Evolutionary conservation across 2,113 vertebrate genomes (phyloP), one percentile per base, ranked within the genome.

Genomic region (Apus apus): DNA sequence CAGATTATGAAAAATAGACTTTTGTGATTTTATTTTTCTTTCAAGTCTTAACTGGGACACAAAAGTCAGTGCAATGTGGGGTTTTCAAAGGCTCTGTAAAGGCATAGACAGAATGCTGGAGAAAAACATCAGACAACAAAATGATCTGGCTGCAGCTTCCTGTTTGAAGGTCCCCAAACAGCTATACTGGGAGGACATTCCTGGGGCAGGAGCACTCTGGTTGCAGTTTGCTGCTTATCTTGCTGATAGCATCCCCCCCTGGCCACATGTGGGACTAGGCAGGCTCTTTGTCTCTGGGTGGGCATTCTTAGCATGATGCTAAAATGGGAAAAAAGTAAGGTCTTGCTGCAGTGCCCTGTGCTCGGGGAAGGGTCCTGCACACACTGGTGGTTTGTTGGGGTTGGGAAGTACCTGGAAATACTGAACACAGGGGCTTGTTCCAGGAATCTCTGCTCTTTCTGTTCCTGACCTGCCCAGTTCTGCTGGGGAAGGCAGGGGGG

Each of bases 351-450:
- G 4, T 40, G 23, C 26, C 6, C 4, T n/a, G n/a, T n/a, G n/a
- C 88, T 34, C 15, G 11, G 71, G 45, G 75, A 7, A 68, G 38
- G 5, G 1, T 45, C n/a, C n/a, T 53, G 29, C 26, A n/a, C 9
- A 2, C 1, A 0, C 43, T 15, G 23, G 46, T 1, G 3, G 27
- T 58, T 67, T 74, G 57, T 45, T 57, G 48, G 20, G 85, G 34
- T 50, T 6, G 6, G 72, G 67, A 13, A 2, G 7, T 19, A 6
- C 6, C 1, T 2, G 45, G 45, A 43, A 43, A 43, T 45, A 27
- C 27, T 38, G 46, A 8, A 2, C 0, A 6, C 11, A n/a, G n/a
- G 16, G 43, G 45, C 45, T 60, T 10, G 0, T n/a, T 22, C 8
- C 56, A 25, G 38, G 23, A 30, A 20, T 45, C 74, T 65, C 70